A percentile compares a stretch with the other conserved stretches of the same genome.
Conservation (phyloP, 2,113 vertebrate genomes). For the Halcyon senegalensis region DNA sequence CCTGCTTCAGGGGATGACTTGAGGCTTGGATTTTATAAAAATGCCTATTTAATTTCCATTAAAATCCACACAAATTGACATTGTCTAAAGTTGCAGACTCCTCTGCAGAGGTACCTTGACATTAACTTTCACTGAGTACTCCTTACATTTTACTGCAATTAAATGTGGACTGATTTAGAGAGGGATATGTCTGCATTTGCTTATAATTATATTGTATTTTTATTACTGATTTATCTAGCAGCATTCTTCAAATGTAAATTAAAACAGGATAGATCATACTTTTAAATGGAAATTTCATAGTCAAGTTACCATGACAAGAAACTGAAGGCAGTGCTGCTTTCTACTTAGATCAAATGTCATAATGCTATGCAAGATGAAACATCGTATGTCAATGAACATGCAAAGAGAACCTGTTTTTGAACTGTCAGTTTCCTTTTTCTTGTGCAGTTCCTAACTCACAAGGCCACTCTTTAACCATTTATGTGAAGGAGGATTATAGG, state of each 20-base stretch:
- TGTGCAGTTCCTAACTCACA: neutral
- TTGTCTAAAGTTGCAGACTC: neutral
- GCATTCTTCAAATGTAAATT: neutral
- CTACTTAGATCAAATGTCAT: neutral
- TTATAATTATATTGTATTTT: neutral
- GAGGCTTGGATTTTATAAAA: neutral
- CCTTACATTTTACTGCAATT: neutral
- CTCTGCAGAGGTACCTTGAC: neutral
- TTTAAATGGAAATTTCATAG: neutral
- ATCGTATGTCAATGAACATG: accelerated
- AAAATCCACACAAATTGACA: neutral
- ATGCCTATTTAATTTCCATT: neutral
- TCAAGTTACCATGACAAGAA: neutral
- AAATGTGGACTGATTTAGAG: neutral
- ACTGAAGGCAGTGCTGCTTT: neutral
- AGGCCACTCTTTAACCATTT: neutral
- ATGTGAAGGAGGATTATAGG: neutral
- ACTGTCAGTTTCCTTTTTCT: neutral
- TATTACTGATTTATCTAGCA: neutral
- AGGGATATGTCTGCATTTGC: neutral
- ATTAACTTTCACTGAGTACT: neutral
- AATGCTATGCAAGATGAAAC: neutral
- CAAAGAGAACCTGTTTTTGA: neutral
- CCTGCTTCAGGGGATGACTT: neutral
- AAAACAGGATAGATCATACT: neutral